Evolutionary conservation across 2,888 invertebrate species (phyloP).

Genomic region (Erebia epiphron): DNA sequence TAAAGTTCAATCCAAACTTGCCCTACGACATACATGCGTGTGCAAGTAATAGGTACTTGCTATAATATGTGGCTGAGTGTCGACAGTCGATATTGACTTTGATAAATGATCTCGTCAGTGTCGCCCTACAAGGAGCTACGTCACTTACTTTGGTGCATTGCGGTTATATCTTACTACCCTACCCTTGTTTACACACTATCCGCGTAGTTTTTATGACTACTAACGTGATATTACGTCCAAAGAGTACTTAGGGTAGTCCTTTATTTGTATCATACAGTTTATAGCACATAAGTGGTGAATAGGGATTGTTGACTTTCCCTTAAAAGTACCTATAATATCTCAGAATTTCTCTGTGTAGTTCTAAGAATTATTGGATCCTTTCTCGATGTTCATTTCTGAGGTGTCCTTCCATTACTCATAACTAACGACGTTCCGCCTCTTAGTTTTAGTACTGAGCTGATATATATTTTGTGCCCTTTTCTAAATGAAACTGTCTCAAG

Average conservation of each 20-base stretch:
- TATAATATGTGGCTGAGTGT: constrained; percentile 65
- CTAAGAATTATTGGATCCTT: constrained; percentile 27
- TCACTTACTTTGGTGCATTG: constrained; percentile 82
- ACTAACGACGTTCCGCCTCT: constrained; percentile 36
- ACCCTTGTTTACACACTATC: constrained; percentile 75
- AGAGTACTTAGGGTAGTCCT: constrained; percentile 64
- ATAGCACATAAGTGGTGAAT: constrained; percentile 59
- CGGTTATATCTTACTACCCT: constrained; percentile 63
- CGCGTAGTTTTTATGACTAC: constrained; percentile 76
- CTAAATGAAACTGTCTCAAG: constrained; percentile 17
- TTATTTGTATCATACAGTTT: constrained; percentile 72
- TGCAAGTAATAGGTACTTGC: constrained; percentile 60
- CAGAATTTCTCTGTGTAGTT: constrained; percentile 25
- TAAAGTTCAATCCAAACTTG: constrained; percentile 43
- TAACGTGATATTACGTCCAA: constrained; percentile 68
- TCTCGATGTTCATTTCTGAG: constrained; percentile 33
- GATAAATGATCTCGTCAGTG: constrained; percentile 78
- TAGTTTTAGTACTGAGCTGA: constrained; percentile 32
- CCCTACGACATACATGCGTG: constrained; percentile 52
- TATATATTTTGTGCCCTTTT: constrained; percentile 19
- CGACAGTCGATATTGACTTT: constrained; percentile 81
- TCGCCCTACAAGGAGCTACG: constrained; percentile 76
- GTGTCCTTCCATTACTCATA: constrained; percentile 37
- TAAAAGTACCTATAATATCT: constrained; percentile 22
- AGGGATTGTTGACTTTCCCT: constrained; percentile 28